Evolutionary conservation across 1,140 invertebrate species (phyloP).

Genomic region (Paraescarpia echinospica): DNA sequence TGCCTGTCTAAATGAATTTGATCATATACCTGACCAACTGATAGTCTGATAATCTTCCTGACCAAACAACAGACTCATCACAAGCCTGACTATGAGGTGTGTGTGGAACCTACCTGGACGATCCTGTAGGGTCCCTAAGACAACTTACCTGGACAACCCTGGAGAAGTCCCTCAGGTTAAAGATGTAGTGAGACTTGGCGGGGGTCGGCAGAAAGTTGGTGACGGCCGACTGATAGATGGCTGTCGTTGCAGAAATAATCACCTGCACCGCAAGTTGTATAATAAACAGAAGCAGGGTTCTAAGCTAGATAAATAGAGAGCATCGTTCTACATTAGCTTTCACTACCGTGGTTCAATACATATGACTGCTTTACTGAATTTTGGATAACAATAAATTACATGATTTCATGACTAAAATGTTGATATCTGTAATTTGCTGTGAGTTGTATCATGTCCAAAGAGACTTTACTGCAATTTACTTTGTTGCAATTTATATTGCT

Average conservation of each 20-base stretch:
- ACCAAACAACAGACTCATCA: not conserved
- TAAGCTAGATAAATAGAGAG: not conserved
- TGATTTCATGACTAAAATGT: not conserved
- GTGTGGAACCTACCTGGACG: conserved; percentile 9
- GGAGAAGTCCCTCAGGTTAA: conserved; percentile 58
- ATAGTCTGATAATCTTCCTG: not conserved
- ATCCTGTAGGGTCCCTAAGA: not conserved
- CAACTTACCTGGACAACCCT: conserved; percentile 57
- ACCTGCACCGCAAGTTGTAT: conserved; percentile 37
- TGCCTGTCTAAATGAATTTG: no score
- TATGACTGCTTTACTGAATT: not conserved
- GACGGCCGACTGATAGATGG: conserved; percentile 55
- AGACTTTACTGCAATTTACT: no score
- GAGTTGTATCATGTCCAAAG: no score
- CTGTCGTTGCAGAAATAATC: conserved; percentile 51
- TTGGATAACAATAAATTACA: not conserved
- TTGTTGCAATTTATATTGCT: no score
- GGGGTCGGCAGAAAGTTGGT: conserved; percentile 56
- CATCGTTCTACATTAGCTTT: not conserved
- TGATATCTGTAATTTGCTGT: not conserved
- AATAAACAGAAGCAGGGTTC: not conserved
- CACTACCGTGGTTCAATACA: not conserved
- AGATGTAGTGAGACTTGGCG: conserved; percentile 58
- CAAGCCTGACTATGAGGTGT: no score
- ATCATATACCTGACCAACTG: no score